A percentile compares a stretch with the other conserved stretches of the same genome.
These are phyloP conservation scores for Himalopsyche anomala DNA, from an alignment of 2,888 invertebrate species.

Conservation along the genomic window DNA sequence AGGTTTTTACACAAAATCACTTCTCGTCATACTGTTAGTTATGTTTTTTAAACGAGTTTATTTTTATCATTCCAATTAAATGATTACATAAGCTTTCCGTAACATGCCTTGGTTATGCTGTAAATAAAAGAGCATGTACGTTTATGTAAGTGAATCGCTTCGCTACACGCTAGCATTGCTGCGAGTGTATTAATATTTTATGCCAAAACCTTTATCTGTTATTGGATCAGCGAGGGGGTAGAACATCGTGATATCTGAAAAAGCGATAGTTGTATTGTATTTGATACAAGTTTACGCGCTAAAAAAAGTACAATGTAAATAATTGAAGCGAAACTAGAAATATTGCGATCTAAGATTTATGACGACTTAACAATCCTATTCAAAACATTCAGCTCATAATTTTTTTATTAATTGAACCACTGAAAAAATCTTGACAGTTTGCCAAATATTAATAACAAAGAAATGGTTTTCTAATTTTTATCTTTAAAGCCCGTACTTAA, in stretches of 20 bases:
- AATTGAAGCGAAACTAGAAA: conserved; percentile 51
- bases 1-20: background rate
- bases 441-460: too few species aligned
- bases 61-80: conserved; percentile 45
- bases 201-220: conserved; percentile 64
- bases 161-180: conserved; percentile 55
- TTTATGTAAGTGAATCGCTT: conserved; percentile 55
- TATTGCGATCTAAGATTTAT: conserved; percentile 36
- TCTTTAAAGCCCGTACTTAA: too few species aligned
- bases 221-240: conserved; percentile 57
- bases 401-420: background rate
- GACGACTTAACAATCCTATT: background rate
- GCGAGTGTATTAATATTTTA: conserved; percentile 61
- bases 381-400: background rate
- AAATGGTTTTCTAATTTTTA: too few species aligned
- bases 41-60: conserved; percentile 6
- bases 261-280: conserved; percentile 48
- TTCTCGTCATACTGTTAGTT: conserved; percentile 1
- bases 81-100: conserved; percentile 45
- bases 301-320: conserved; percentile 47
- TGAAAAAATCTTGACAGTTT: background rate
- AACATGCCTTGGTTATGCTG: conserved; percentile 46
- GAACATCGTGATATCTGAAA: conserved; percentile 42
- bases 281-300: conserved; percentile 43
- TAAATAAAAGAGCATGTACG: conserved; percentile 42